Conservation (phyloP, 2,888 invertebrate species). For the Iselma pallidipennis region DNA sequence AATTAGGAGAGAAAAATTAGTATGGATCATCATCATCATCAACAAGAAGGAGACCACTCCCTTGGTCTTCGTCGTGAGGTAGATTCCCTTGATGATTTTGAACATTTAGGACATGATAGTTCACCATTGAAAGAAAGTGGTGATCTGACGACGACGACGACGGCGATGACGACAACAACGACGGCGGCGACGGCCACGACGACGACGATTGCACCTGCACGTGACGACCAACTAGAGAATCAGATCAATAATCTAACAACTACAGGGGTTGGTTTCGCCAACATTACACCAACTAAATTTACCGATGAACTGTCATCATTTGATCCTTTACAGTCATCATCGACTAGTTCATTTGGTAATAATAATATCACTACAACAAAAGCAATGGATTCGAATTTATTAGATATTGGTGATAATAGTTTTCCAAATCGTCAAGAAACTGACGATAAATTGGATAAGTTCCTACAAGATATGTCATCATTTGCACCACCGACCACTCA, state of each 20-base stretch:
- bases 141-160: conserved; percentile 30
- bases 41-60: conserved; percentile 7
- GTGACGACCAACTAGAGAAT: conserved; percentile 39
- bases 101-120: conserved; percentile 69
- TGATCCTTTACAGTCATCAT: conserved; percentile 28
- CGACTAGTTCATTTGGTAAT: conserved; percentile 22
- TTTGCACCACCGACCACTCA: conserved; percentile 22
- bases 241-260: conserved; percentile 47
- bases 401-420: conserved; percentile 51
- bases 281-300: conserved; percentile 38
- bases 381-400: conserved; percentile 50
- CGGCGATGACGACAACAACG: neutral
- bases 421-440: conserved; percentile 47
- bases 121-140: conserved; percentile 50
- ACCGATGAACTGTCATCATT: conserved; percentile 32
- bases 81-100: conserved; percentile 75
- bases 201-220: conserved; percentile 33
- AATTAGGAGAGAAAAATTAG: no score
- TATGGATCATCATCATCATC: neutral
- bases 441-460: conserved; percentile 48
- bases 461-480: conserved; percentile 42
- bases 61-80: conserved; percentile 58
- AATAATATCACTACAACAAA: conserved; percentile 24
- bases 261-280: conserved; percentile 53
- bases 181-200: no score